Base-by-base conservation (phyloP, 2,888 invertebrate genomes). In the Scrobipalpa atriplicella region DNA sequence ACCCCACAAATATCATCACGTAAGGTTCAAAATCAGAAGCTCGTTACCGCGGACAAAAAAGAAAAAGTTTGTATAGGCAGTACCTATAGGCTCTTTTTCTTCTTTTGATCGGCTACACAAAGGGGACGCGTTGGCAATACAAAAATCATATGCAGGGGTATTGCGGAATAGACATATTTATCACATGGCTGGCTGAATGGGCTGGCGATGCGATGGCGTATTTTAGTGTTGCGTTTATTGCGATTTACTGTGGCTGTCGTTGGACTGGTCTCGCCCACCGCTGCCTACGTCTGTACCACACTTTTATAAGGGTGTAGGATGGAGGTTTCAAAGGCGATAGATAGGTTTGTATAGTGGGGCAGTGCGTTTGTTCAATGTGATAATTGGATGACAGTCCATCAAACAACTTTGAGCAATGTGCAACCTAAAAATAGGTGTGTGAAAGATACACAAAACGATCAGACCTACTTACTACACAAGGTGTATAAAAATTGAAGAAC, bases 151-250 rank as follows among this genome's bases (percentile, higher is more conserved):
- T 73, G 77, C 74, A 76, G 70, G 70, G 71, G 73, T 71, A 72
- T 78, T 77, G 74, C 77, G 68, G 76, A 78, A 73, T 74, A 72
- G 78, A 77, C 78, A 80, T 81, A 80, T 83, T 83, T 84, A 83
- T 81, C 69, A 70, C 71, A 68, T 70, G 7, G 13, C 63, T n/a
- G 36, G 47, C 43, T 63, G 63, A 63, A 63, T 63, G 63, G 63
- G 63, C n/a, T 43, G 38, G 60, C 56, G 29, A 56, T 29, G 36
- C 36, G 54, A 54, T 56, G 41, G 51, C 76, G 75, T 77, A 74
- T 73, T 56, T 11, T 84, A 85, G 84, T 82, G 82, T 75, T 75
- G 80, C 78, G 76, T 81, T 87, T 85, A 84, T 84, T 80, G 78
- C 82, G 77, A 87, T 85, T 89, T 86, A 87, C 80, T 29, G 82